Evolutionary conservation across 2,113 vertebrate species (phyloP).

Genomic region (Alexandromys fortis): DNA sequence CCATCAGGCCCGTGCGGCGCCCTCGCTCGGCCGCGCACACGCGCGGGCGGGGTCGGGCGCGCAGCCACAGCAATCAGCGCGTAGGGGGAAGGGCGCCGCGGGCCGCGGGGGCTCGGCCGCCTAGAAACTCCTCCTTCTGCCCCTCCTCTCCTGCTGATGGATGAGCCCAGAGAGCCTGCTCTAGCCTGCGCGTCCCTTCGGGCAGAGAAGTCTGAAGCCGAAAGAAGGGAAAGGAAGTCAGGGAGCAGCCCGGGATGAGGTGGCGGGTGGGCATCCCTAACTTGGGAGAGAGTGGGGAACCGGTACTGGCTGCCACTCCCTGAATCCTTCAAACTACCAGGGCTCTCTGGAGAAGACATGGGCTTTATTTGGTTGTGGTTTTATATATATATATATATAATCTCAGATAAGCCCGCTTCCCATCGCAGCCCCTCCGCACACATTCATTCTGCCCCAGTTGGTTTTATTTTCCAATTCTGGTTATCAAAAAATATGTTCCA

Average conservation of each 20-base stretch:
- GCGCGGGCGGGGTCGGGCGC: constrained; percentile 77
- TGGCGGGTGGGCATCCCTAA: not conserved
- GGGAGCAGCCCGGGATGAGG: not conserved
- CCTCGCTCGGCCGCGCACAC: constrained; percentile 27
- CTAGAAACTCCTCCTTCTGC: constrained; percentile 64
- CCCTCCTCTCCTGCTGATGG: constrained; percentile 44
- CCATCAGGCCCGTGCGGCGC: constrained; percentile 68
- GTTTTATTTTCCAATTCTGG: not conserved
- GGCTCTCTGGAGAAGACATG: not conserved
- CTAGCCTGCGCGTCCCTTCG: not conserved
- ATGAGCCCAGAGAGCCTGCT: constrained; percentile 18
- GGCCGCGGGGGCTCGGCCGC: constrained; percentile 59
- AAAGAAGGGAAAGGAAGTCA: not conserved
- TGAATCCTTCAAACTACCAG: not conserved
- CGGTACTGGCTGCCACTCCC: not conserved
- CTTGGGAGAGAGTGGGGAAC: not conserved
- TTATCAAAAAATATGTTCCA: not conserved
- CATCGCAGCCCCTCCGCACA: not conserved
- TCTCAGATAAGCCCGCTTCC: not conserved
- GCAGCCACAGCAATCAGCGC: constrained; percentile 78
- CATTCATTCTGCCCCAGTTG: not conserved
- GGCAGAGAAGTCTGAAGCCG: not conserved
- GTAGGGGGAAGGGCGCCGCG: constrained; percentile 71
- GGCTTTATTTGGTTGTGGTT: not conserved
- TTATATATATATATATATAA: no score